phyloP scores from a whole-genome alignment of 92 coral and sea anemone genomes.

The Anthopleura xanthogrammica region DNA sequence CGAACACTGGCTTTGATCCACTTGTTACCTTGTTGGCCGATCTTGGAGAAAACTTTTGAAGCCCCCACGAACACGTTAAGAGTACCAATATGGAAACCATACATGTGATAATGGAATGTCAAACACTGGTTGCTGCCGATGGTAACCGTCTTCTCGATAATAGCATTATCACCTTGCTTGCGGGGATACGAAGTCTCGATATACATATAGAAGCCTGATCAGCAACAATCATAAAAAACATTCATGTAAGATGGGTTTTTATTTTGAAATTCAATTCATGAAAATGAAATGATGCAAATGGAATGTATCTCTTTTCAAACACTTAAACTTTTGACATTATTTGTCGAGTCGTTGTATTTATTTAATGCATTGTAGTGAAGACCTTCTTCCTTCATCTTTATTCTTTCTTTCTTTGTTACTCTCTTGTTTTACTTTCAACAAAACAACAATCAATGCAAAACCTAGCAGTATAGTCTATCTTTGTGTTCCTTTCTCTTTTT shows the following conservation, averaged over 20 bases:
- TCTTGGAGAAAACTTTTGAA: constrained; percentile 27
- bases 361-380: no score
- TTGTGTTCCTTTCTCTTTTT: neutral
- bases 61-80: constrained; percentile 48
- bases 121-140: constrained; percentile 38
- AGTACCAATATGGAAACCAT: constrained; percentile 53
- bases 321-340: no score
- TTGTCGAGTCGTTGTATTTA: no score
- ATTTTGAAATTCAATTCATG: no score
- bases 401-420: no score
- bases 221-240: no score
- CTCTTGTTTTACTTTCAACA: no score
- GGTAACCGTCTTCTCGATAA: constrained; percentile 34
- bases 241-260: no score
- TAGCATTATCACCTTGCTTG: constrained; percentile 39
- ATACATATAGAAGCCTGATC: constrained; percentile 31
- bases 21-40: constrained; percentile 45
- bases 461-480: no score
- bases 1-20: constrained; percentile 26
- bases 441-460: no score
- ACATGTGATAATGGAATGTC: constrained; percentile 61
- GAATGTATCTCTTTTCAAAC: neutral
- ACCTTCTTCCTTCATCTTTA: no score
- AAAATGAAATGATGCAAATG: no score
- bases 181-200: constrained; percentile 32